Conservation (phyloP, 2,113 vertebrate genomes). For the Delphinus delphis region DNA sequence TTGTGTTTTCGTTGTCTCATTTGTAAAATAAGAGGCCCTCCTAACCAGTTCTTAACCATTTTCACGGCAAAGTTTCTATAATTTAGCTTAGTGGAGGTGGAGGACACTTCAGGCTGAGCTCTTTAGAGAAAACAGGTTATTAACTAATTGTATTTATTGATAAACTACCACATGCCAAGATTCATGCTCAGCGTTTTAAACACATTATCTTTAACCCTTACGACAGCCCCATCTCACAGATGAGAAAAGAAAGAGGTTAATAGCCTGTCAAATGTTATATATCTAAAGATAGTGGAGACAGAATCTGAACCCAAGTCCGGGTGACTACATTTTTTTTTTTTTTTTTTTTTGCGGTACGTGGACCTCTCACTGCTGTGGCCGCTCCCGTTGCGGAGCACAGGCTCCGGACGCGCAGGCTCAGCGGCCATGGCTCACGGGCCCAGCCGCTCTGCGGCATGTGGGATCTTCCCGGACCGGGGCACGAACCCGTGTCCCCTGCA, state of each 20-base stretch:
- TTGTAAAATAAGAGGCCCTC: neutral
- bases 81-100: neutral
- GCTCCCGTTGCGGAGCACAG: too few relatives aligned
- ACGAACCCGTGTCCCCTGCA: too few relatives aligned
- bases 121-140: constrained; percentile 31
- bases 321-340: neutral
- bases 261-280: neutral
- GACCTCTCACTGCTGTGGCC: too few relatives aligned
- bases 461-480: too few relatives aligned
- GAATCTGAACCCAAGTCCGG: neutral
- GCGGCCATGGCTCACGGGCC: too few relatives aligned
- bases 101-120: neutral
- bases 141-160: neutral
- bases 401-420: too few relatives aligned
- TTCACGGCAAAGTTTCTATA: neutral
- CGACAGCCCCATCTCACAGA: neutral
- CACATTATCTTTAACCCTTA: neutral
- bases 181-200: neutral
- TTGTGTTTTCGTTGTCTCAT: neutral
- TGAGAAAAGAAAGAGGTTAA: neutral
- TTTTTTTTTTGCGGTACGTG: too few relatives aligned
- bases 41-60: neutral
- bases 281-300: neutral
- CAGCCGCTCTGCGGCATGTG: too few relatives aligned
- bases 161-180: neutral